A percentile compares a stretch with the other conserved stretches of the same genome.
Conservation (phyloP, 1,140 invertebrate genomes). For the Fopius arisanus region DNA sequence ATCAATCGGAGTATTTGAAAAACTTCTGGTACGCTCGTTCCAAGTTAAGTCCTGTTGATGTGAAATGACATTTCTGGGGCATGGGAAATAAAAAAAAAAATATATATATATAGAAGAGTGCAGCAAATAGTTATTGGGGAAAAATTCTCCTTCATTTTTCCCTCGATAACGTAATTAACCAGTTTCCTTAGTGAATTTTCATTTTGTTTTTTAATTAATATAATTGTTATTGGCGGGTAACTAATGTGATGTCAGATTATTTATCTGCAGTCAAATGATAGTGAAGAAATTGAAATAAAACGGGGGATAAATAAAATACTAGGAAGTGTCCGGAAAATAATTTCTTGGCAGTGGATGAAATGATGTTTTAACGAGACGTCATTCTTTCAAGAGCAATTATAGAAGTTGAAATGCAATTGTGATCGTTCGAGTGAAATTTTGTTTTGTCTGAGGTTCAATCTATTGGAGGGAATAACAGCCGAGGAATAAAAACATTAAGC, state of each 20-base stretch:
- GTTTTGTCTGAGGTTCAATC: not conserved
- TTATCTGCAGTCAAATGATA: not conserved
- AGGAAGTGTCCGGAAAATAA: not conserved
- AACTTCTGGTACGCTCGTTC: not conserved
- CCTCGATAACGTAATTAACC: not conserved
- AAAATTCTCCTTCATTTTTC: not conserved
- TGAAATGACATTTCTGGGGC: conserved; percentile 1
- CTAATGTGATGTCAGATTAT: not conserved
- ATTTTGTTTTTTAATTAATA: not conserved
- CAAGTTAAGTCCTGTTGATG: not conserved
- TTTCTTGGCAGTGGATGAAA: not conserved
- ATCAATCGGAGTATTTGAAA: not conserved
- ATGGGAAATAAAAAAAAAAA: not conserved
- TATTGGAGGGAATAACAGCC: not conserved
- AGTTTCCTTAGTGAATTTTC: not conserved
- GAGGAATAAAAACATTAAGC: not conserved
- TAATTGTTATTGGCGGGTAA: not conserved
- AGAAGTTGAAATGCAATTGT: not conserved
- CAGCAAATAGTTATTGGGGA: not conserved
- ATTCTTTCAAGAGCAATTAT: not conserved
- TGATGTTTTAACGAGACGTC: not conserved
- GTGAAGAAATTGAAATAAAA: not conserved
- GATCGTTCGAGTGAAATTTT: not conserved
- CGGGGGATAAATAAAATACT: not conserved
- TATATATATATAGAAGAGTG: not conserved